phyloP scores from a whole-genome alignment of 1,140 invertebrate genomes.

The Platyscapa corneri region DNA sequence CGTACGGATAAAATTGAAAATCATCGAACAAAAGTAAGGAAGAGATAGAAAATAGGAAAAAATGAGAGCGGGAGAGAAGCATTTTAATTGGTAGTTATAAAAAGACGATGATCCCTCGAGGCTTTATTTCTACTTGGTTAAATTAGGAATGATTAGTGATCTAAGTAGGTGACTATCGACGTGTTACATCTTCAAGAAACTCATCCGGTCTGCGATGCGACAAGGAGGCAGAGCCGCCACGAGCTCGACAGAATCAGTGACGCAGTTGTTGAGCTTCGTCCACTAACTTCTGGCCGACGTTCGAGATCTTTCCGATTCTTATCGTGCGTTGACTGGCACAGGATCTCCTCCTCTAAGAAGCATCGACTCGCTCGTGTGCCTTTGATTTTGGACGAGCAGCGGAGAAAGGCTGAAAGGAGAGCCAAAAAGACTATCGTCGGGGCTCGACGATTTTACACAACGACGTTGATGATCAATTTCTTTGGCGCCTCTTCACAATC shows the following conservation, averaged over 20 bases:
- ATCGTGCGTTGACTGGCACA: slow-evolving; percentile 34
- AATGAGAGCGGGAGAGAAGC: background rate
- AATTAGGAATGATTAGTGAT: slow-evolving; percentile 68
- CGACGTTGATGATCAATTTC: slow-evolving; percentile 34
- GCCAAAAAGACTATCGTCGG: background rate
- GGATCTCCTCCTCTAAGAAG: no score
- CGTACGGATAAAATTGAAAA: background rate
- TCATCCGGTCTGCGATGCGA: slow-evolving; percentile 3
- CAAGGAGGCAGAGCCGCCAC: no score
- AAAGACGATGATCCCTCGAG: background rate
- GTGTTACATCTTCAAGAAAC: slow-evolving; percentile 42
- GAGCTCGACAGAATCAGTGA: background rate
- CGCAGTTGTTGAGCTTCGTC: background rate
- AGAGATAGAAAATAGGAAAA: background rate
- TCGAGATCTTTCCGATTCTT: slow-evolving; percentile 43
- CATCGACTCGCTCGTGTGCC: no score
- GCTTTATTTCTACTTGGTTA: slow-evolving; percentile 69
- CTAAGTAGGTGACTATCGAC: slow-evolving; percentile 46
- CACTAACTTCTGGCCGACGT: background rate
- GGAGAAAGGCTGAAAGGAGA: no score
- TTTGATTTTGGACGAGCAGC: no score
- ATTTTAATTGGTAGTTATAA: no score
- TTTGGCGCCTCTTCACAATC: slow-evolving; percentile 28
- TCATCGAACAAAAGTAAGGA: background rate
- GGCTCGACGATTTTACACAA: background rate